phyloP scores from a whole-genome alignment of 2,888 invertebrate genomes.

The Coronaproctus castanopsis region DNA sequence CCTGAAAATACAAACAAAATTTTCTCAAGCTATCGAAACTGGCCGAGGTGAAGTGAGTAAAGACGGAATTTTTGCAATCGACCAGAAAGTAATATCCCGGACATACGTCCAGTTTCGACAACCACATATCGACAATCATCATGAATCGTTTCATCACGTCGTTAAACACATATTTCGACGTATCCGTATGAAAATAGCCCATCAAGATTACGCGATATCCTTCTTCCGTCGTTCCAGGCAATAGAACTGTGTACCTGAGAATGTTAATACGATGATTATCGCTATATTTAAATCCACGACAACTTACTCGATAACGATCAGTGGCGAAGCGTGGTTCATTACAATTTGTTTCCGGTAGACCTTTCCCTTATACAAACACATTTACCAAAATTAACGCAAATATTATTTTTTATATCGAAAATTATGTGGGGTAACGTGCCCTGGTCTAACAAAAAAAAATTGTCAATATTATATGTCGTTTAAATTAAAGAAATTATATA shows the following conservation, averaged over 20 bases:
- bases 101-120: conserved; percentile 9
- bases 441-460: no score
- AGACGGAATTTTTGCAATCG: conserved; percentile 7
- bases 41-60: conserved; percentile 4
- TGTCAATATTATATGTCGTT: no score
- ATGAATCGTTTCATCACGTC: conserved; percentile 9
- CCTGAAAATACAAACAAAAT: conserved; percentile 9
- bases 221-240: conserved; percentile 9
- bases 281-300: neutral
- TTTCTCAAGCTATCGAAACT: conserved; percentile 8
- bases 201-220: conserved; percentile 8
- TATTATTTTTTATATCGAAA: no score
- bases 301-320: no score
- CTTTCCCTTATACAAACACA: no score
- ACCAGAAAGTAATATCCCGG: conserved; percentile 6
- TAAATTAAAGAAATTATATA: no score
- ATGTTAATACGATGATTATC: neutral
- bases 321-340: no score
- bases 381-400: no score
- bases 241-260: conserved; percentile 5
- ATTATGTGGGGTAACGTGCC: no score
- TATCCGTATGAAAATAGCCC: conserved; percentile 7
- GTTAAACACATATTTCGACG: neutral
- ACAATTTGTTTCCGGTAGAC: no score
- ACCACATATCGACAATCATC: conserved; percentile 11